phyloP scores from a whole-genome alignment of 2,113 vertebrate genomes.

The Fulica atra region DNA sequence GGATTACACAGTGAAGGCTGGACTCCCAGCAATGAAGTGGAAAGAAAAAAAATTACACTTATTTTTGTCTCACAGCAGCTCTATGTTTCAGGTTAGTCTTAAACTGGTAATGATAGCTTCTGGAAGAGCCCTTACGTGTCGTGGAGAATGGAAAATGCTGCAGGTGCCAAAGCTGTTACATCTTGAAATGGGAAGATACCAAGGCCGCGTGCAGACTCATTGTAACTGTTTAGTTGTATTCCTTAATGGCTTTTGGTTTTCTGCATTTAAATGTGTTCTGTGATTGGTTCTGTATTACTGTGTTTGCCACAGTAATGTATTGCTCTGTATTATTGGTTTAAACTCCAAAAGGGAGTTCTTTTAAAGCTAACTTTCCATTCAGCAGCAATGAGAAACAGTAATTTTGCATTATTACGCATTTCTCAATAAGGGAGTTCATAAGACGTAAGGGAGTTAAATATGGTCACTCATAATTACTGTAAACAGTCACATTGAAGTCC shows the following conservation, averaged over 20 bases:
- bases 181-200: background rate
- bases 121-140: background rate
- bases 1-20: background rate
- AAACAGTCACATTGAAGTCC: background rate
- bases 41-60: background rate
- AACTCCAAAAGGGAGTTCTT: background rate
- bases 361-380: background rate
- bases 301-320: background rate
- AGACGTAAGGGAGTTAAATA: background rate
- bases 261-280: background rate
- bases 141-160: background rate
- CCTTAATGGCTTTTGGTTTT: background rate
- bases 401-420: background rate
- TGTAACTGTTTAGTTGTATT: background rate
- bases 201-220: background rate
- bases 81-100: background rate
- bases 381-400: background rate
- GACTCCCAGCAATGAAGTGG: background rate
- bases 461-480: background rate
- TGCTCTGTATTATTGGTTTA: background rate
- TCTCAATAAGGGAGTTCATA: background rate
- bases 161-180: background rate
- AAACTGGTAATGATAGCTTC: background rate
- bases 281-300: background rate
- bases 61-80: background rate